Base-by-base conservation (phyloP, 2,888 invertebrate species). In the Agonopterix heracliana region DNA sequence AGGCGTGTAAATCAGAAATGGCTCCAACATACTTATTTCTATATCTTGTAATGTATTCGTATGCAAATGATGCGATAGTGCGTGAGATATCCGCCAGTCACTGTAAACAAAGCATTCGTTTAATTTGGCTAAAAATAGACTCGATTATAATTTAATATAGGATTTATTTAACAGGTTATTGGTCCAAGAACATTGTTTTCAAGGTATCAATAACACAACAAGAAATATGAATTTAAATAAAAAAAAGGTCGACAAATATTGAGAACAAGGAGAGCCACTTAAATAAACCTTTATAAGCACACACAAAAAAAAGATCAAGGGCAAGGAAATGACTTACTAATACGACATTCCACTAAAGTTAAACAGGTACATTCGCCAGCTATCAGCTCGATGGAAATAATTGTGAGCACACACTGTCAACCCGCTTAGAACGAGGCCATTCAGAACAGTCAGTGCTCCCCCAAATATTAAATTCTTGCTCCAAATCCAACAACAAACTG, bases 311-410 rank as follows among this genome's bases (percentile, higher is more conserved):
- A 26, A 26, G 7, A 26, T 26, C 7, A 7, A 1, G 7, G 5
- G 26, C 7, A 26, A 38, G 3, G n/a, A 38, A 38, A 9, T n/a
- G 50, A 73, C 82, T 80, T 71, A 92, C 92, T 89, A 88, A 11
- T 91, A 91, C 2, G 92, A 91, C 78, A 94, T 75, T 52, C 93
- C 79, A 11, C 91, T 84, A 34, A 96, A 74, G 62, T 95, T 94
- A 59, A 94, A 94, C 46, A 94, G 90, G 64, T 93, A 94, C 94
- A 95, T 95, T 49, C 95, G 90, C 91, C 94, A 95, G 68, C 90
- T 95, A 65, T 96, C 94, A 35, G 90, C 90, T 63, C 92, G 90
- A 68, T 96, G 96, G 58, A 95, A 92, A 67, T 93, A 96, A 71
- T 96, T 96, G 71, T 96, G 96, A 0, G 92, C 91, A 40, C 90